These are phyloP conservation scores for Agriopis marginaria DNA, from an alignment of 2,888 invertebrate species.

Conservation along the genomic window DNA sequence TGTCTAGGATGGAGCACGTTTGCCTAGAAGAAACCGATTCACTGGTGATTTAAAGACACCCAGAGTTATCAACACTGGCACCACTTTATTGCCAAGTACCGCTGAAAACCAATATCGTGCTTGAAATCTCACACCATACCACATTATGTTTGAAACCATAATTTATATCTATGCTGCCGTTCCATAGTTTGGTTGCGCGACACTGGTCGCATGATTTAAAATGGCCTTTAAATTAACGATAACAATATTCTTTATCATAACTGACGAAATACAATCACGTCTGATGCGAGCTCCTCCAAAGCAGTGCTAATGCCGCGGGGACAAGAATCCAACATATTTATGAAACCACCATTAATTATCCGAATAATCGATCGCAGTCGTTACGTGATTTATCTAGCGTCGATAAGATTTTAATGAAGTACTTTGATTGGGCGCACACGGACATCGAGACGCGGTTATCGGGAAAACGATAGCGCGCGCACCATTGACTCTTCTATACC, in stretches of 20 bases:
- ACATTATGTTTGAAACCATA: too few species aligned
- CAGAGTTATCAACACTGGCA: too few species aligned
- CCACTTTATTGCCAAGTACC: too few species aligned
- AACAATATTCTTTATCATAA: slow-evolving; percentile 45
- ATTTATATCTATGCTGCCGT: background rate
- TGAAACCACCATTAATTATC: slow-evolving; percentile 83
- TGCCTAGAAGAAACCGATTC: too few species aligned
- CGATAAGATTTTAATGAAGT: slow-evolving; percentile 87
- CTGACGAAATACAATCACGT: slow-evolving; percentile 58
- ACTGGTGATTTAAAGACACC: too few species aligned
- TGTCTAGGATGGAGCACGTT: too few species aligned
- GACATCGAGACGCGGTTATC: slow-evolving; percentile 76
- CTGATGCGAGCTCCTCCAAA: slow-evolving; percentile 59
- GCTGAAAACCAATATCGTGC: too few species aligned
- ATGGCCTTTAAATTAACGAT: slow-evolving; percentile 32
- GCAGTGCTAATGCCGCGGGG: slow-evolving; percentile 58
- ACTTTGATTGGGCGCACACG: slow-evolving; percentile 84
- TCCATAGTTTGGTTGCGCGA: background rate
- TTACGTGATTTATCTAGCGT: slow-evolving; percentile 85
- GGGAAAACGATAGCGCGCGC: slow-evolving; percentile 74
- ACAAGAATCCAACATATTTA: slow-evolving; percentile 80
- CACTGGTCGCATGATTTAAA: background rate
- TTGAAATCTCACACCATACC: too few species aligned
- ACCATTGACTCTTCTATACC: slow-evolving; percentile 78
- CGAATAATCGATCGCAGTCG: slow-evolving; percentile 85